These are phyloP conservation scores for Oostethus manadensis DNA, from an alignment of 2,113 vertebrate genomes.

Conservation along the genomic window DNA sequence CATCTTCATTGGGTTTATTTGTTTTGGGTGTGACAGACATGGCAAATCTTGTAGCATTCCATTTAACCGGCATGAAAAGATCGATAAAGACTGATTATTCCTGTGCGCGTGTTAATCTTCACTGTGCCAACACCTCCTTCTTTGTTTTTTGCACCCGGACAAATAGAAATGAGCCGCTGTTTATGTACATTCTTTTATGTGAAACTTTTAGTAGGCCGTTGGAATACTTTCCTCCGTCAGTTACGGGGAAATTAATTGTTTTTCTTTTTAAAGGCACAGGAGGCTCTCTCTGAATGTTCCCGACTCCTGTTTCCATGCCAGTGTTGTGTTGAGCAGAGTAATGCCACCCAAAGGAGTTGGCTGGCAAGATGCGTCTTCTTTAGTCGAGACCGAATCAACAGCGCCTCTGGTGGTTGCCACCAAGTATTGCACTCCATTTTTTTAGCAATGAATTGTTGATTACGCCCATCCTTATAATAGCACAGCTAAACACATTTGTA, in stretches of 20 bases:
- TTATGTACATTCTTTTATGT: neutral
- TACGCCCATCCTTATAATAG: slow-evolving; percentile 4
- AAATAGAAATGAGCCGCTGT: neutral
- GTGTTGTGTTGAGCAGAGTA: neutral
- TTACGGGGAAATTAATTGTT: too few relatives aligned
- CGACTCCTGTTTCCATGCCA: neutral
- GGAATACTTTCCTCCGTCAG: neutral
- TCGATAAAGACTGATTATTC: slow-evolving; percentile 15
- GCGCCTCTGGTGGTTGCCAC: neutral
- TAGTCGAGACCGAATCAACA: neutral
- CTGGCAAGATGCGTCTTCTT: neutral
- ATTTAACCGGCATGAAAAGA: slow-evolving; percentile 43
- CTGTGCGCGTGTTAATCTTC: slow-evolving; percentile 26
- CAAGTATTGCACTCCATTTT: neutral
- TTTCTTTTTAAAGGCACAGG: neutral
- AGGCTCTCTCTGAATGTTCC: neutral
- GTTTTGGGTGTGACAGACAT: slow-evolving; percentile 36
- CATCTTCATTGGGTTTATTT: slow-evolving; percentile 28
- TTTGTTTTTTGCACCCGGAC: slow-evolving; percentile 6
- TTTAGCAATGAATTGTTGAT: neutral
- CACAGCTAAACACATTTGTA: slow-evolving; percentile 40
- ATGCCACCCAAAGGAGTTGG: neutral
- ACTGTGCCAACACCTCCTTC: slow-evolving; percentile 23
- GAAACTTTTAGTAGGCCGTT: neutral
- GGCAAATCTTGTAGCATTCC: slow-evolving; percentile 76